A percentile compares a stretch with the other conserved stretches of the same genome.
Conservation (phyloP, 1,140 invertebrate genomes). For the Ylistrum balloti region DNA sequence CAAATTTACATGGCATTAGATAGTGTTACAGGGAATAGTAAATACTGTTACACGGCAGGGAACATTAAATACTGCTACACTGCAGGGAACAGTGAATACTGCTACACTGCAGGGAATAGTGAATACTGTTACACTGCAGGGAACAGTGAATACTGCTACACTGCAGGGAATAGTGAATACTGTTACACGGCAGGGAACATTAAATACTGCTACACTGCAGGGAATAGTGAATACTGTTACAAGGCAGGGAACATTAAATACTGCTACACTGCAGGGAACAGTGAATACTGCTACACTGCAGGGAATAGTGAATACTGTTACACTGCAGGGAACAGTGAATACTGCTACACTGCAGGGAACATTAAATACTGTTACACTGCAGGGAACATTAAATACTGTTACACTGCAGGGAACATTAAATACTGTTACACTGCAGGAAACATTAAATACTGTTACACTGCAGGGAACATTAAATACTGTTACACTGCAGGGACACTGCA, state of each 20-base stretch:
- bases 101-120: no score
- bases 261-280: background rate
- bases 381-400: background rate
- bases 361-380: slow-evolving; percentile 1
- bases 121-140: background rate
- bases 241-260: no score
- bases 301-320: slow-evolving; percentile 41
- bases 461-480: background rate
- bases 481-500: background rate
- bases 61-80: background rate
- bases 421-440: background rate
- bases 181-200: background rate
- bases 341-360: no score
- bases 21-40: no score
- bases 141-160: background rate
- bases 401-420: no score
- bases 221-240: background rate
- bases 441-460: background rate
- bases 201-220: background rate
- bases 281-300: no score
- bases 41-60: background rate
- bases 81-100: background rate
- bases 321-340: background rate
- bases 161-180: no score
- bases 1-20: background rate